phyloP scores from a whole-genome alignment of 1,140 invertebrate genomes.

The Plectrocnemia conspersa region DNA sequence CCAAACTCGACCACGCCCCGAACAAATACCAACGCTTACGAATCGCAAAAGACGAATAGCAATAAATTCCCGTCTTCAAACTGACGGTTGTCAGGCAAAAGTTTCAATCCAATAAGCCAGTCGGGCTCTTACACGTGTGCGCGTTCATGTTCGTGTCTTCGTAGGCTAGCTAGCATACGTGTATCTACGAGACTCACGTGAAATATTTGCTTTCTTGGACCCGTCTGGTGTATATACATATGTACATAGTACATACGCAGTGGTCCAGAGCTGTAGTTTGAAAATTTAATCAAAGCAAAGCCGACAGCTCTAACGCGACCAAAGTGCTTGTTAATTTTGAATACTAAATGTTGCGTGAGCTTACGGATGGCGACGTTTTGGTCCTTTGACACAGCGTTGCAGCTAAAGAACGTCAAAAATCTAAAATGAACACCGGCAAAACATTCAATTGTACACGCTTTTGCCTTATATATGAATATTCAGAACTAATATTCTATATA shows the following conservation, averaged over 20 bases:
- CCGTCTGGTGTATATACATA: background rate
- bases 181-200: no score
- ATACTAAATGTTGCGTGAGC: conserved; percentile 7
- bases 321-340: conserved; percentile 15
- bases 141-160: background rate
- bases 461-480: no score
- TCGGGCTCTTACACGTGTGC: background rate
- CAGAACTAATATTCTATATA: no score
- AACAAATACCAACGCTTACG: background rate
- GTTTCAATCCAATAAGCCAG: conserved; percentile 1
- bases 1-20: background rate
- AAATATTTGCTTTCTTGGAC: background rate
- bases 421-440: no score
- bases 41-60: background rate
- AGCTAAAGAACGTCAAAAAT: no score
- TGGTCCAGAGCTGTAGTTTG: conserved; percentile 3
- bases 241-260: background rate
- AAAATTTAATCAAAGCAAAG: conserved; percentile 20
- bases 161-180: background rate
- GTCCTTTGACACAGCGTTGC: no score
- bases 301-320: background rate
- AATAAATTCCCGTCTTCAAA: conserved; percentile 13
- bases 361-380: conserved; percentile 2
- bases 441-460: no score
- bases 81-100: conserved; percentile 13